Base-by-base conservation (phyloP, 2,888 invertebrate genomes). In the Thera britannica region DNA sequence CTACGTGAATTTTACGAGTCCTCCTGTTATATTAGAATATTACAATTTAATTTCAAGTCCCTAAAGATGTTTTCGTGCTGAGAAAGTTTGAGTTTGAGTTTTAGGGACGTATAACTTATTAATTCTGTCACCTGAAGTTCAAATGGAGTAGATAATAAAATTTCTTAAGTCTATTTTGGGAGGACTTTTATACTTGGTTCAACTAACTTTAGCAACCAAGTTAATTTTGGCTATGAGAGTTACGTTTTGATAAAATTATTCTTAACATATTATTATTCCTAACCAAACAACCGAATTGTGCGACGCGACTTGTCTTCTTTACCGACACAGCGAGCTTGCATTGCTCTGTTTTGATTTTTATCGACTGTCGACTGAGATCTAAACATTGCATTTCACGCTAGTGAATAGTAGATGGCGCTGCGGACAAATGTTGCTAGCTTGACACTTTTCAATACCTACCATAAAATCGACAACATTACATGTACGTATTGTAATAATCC, bases 91-190 rank as follows among this genome's bases (percentile, higher is more conserved):
- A 62, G 62, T 68, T 71, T 69, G 60, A 62, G 62, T 68, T 71
- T 69, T 67, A 48, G 61, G 56, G 58, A 66, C 67, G 54, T 48
- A 62, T 72, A 72, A 72, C 71, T 73, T 73, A 75, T 71, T 72
- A 67, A 72, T 70, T 75, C 65, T 71, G 68, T 70, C 69, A 68
- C 62, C 67, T 70, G 68, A 65, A 73, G 67, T 65, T 72, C 58
- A 66, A 68, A 63, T 57, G 69, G 58, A 71, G 52, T 57, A 57
- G 65, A 68, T 68, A 65, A 71, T 67, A 68, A 70, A 64, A 58
- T 64, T 63, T 23, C 23, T 23, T 36, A 2, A 62, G 51, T 41
- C 7, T 59, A 59, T 62, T 71, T 67, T n/a, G 3, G 49, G 52
- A 58, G 59, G 23, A 58, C n/a, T 57, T 46, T 44, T 48, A 55